Evolutionary conservation across 2,797 vertebrate genomes (phyloP).

Genomic region (Melanotaenia pygmaea): DNA sequence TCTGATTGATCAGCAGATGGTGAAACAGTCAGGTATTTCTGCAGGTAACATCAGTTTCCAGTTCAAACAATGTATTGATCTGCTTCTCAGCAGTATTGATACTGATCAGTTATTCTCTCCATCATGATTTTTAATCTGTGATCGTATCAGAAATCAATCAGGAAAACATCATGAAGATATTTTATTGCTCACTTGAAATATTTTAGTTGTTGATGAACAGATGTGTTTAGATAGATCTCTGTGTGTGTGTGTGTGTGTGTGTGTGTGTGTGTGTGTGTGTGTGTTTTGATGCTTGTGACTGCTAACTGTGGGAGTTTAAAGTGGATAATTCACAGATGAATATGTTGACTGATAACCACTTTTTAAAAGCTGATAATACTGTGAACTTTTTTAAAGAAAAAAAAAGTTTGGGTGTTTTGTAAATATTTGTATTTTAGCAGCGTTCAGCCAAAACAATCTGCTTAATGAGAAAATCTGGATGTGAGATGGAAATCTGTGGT

Average conservation of each 20-base stretch:
- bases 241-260: background rate
- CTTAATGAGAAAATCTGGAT: conserved; percentile 16
- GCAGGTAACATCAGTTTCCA: too few species aligned
- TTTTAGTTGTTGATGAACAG: conserved; percentile 11
- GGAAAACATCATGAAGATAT: conserved; percentile 14
- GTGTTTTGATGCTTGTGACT: conserved; percentile 27
- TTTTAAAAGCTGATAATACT: conserved; percentile 43
- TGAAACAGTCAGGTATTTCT: background rate
- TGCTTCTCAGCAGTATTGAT: background rate
- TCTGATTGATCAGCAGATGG: too few species aligned
- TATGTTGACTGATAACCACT: conserved; percentile 18
- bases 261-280: background rate
- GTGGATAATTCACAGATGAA: conserved; percentile 11
- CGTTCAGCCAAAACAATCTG: conserved; percentile 16
- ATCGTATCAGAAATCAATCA: conserved; percentile 7
- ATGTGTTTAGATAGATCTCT: background rate
- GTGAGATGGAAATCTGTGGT: conserved; percentile 32
- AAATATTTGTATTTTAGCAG: conserved; percentile 72
- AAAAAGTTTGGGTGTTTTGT: conserved; percentile 57
- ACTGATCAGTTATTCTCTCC: background rate
- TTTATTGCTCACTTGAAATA: conserved; percentile 21
- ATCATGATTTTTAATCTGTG: background rate
- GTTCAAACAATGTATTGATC: background rate
- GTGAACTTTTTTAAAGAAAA: conserved; percentile 57
- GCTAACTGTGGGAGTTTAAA: conserved; percentile 14